Conservation (phyloP, 1,140 invertebrate species). For the Lasioglossum albipes region DNA sequence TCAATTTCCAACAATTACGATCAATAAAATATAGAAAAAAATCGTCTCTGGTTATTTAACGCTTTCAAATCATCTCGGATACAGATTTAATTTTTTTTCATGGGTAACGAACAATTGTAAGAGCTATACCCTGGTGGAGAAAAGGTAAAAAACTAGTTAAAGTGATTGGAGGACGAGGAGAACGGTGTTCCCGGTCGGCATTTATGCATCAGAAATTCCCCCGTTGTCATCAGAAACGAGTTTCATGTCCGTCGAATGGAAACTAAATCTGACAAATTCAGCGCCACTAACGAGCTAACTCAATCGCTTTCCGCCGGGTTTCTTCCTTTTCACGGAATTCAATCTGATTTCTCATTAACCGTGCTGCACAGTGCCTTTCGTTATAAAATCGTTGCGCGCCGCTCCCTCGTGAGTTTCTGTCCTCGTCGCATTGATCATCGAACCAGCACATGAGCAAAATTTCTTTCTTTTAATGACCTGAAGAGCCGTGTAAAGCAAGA, state of each 20-base stretch:
- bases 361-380: neutral
- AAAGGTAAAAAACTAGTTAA: neutral
- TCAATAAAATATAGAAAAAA: too few relatives aligned
- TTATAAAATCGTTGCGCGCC: constrained; percentile 9
- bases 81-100: too few relatives aligned
- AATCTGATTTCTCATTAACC: constrained; percentile 11
- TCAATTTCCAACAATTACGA: too few relatives aligned
- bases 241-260: neutral
- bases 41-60: too few relatives aligned
- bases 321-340: constrained; percentile 1
- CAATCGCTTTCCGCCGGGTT: neutral
- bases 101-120: too few relatives aligned
- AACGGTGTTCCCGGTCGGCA: neutral
- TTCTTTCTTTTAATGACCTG: neutral
- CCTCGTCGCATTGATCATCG: neutral
- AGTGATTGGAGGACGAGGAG: neutral
- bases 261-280: neutral
- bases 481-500: neutral
- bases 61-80: too few relatives aligned
- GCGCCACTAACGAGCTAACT: neutral
- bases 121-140: neutral
- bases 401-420: neutral
- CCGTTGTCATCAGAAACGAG: neutral
- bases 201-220: neutral
- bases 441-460: neutral